Percentiles rank a stretch among this genome's conserved stretches.
Conservation (phyloP, 1,140 invertebrate genomes). For the Drosophila arawakana region DNA sequence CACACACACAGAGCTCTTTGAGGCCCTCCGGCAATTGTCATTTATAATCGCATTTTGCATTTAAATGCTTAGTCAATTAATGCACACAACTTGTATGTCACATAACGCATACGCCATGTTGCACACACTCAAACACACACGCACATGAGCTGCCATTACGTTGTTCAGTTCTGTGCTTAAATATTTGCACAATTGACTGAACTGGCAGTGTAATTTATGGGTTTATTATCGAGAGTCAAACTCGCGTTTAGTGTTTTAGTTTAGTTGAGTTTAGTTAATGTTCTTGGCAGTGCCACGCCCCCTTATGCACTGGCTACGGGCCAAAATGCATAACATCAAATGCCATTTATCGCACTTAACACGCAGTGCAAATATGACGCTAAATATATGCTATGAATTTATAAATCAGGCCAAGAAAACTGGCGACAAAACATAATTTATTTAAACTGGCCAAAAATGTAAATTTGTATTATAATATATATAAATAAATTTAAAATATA, state of each 20-base stretch:
- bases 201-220: slow-evolving; percentile 67
- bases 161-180: slow-evolving; percentile 23
- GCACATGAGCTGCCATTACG: neutral
- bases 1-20: neutral
- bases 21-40: slow-evolving; percentile 49
- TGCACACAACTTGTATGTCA: slow-evolving; percentile 48
- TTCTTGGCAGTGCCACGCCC: slow-evolving; percentile 31
- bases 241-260: slow-evolving; percentile 43
- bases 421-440: too few species aligned
- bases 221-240: slow-evolving; percentile 55
- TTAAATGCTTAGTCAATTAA: slow-evolving; percentile 80
- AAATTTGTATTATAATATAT: too few species aligned
- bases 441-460: too few species aligned
- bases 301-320: neutral
- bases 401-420: neutral
- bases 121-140: slow-evolving; percentile 30
- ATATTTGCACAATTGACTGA: slow-evolving; percentile 60
- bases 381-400: slow-evolving; percentile 1
- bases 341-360: slow-evolving; percentile 76
- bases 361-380: slow-evolving; percentile 68
- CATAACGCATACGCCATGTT: slow-evolving; percentile 62
- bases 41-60: slow-evolving; percentile 75
- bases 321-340: slow-evolving; percentile 56
- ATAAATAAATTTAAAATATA: too few species aligned
- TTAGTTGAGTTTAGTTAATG: slow-evolving; percentile 42